These are phyloP conservation scores for Dromas ardeola DNA, from an alignment of 2,113 vertebrate species.

Conservation along the genomic window DNA sequence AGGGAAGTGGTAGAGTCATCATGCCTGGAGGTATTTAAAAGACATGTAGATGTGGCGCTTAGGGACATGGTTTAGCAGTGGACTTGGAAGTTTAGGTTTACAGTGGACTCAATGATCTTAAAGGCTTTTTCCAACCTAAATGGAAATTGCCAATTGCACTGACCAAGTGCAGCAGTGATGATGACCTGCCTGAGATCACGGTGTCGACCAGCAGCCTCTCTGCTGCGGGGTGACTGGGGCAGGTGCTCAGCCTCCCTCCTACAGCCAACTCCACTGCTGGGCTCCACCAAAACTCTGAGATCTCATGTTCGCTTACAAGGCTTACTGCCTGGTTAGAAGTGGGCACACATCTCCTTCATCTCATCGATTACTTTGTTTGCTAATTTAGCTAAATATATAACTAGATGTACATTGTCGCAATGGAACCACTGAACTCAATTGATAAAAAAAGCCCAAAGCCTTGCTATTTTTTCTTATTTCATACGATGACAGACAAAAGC, in stretches of 20 bases:
- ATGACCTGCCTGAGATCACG: accelerated
- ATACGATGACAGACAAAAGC: background rate
- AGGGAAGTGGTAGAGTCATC: background rate
- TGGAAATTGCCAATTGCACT: background rate
- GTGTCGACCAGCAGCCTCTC: background rate
- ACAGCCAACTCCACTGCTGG: background rate
- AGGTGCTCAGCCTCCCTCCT: accelerated
- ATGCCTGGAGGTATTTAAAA: background rate
- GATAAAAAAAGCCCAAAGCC: background rate
- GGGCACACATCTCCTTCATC: background rate
- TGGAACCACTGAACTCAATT: background rate
- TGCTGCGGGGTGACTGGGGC: background rate
- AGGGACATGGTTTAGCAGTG: background rate
- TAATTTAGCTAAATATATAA: background rate
- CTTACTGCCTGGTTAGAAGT: background rate
- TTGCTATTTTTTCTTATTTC: background rate
- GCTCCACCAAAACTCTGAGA: background rate
- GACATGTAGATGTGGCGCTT: background rate
- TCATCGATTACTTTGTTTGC: background rate
- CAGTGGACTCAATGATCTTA: background rate
- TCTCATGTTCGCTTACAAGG: accelerated
- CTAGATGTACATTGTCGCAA: background rate
- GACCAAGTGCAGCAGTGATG: background rate
- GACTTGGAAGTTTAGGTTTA: background rate
- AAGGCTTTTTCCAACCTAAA: background rate